phyloP scores from a whole-genome alignment of 2,113 vertebrate species.

The Corythaeola cristata region DNA sequence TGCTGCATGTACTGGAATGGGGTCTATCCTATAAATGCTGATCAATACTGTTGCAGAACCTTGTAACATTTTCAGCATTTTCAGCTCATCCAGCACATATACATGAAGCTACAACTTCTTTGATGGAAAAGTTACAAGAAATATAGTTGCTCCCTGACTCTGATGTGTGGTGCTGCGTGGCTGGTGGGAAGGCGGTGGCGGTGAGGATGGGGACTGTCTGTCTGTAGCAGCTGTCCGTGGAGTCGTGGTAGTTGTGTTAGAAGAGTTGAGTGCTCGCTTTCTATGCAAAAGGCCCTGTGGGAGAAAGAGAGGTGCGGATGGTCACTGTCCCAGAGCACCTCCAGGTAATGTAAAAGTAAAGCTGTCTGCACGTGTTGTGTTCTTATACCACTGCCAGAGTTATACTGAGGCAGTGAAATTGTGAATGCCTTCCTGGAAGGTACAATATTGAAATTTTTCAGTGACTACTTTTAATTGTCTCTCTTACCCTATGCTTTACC shows the following conservation, averaged over 20 bases:
- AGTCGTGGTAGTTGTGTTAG: background rate
- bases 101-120: background rate
- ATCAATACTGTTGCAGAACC: background rate
- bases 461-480: background rate
- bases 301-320: background rate
- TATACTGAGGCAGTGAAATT: background rate
- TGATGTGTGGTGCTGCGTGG: background rate
- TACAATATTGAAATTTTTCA: background rate
- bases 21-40: background rate
- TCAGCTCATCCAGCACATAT: background rate
- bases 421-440: background rate
- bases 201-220: background rate
- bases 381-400: rapidly evolving
- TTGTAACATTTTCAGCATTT: background rate
- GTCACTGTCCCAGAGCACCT: background rate
- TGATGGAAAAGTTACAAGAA: background rate
- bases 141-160: rapidly evolving
- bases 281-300: background rate
- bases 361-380: rapidly evolving
- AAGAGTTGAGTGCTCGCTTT: background rate
- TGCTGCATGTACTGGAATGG: background rate
- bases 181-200: background rate
- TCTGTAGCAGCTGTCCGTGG: no score
- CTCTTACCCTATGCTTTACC: background rate
- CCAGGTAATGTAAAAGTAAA: background rate